Conservation (phyloP, 2,113 vertebrate species). For the Zeus faber region DNA sequence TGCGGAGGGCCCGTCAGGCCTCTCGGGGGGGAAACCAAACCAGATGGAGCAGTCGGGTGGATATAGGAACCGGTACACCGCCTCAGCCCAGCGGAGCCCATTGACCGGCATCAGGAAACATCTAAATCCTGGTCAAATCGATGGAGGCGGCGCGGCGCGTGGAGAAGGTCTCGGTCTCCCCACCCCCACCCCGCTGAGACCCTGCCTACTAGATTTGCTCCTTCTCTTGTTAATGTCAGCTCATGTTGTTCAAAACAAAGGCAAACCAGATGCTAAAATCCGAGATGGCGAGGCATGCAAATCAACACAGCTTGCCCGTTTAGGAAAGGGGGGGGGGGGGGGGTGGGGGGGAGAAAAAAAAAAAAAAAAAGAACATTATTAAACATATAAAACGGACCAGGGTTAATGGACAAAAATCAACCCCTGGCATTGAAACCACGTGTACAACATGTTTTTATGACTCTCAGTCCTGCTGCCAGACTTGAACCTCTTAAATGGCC, state of each 20-base stretch:
- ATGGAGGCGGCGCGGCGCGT: neutral
- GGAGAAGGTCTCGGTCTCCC: neutral
- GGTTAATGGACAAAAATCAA: slow-evolving; percentile 33
- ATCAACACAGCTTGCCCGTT: too few relatives aligned
- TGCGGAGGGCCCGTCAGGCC: too few relatives aligned
- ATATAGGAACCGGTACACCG: too few relatives aligned
- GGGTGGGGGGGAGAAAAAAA: too few relatives aligned
- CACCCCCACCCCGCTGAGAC: neutral
- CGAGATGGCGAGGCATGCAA: slow-evolving; percentile 10
- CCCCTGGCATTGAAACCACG: slow-evolving; percentile 42
- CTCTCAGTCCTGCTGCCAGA: neutral
- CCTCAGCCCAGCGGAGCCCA: too few relatives aligned
- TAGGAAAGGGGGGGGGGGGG: too few relatives aligned
- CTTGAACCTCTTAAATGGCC: neutral
- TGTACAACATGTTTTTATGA: slow-evolving; percentile 4
- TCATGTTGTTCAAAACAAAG: slow-evolving; percentile 19
- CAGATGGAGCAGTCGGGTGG: too few relatives aligned
- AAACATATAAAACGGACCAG: slow-evolving; percentile 18
- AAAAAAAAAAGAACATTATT: slow-evolving; percentile 27
- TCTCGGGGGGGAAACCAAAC: too few relatives aligned
- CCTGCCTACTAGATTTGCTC: too few relatives aligned
- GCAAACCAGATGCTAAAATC: slow-evolving; percentile 49
- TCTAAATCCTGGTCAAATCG: too few relatives aligned
- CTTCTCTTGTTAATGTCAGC: too few relatives aligned
- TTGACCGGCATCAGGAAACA: too few relatives aligned